A percentile compares a stretch with the other conserved stretches of the same genome.
These are phyloP conservation scores for Heliocidaris tuberculata DNA, from an alignment of 35 echinoderm and acorn worm species.

Conservation along the genomic window DNA sequence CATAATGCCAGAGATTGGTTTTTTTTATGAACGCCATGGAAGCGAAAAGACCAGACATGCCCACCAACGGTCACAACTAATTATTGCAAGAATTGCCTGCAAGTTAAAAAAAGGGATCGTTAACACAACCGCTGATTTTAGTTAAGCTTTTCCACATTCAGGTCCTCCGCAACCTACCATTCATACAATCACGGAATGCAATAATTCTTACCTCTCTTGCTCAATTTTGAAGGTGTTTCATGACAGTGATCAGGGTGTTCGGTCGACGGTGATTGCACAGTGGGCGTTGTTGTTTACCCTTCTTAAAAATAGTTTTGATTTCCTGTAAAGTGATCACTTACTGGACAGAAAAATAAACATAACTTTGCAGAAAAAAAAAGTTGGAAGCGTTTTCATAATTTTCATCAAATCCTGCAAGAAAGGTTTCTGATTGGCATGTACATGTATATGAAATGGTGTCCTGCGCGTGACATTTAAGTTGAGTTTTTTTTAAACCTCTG, in stretches of 20 bases:
- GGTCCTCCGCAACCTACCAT: not conserved
- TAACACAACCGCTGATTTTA: not conserved
- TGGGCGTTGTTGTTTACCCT: no score
- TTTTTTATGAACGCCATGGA: no score
- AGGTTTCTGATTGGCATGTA: no score
- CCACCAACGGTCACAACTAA: not conserved
- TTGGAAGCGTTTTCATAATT: no score
- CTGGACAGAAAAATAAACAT: no score
- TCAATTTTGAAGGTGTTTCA: not conserved
- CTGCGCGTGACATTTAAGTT: no score
- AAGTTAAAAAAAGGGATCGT: not conserved
- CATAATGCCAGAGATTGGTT: not conserved
- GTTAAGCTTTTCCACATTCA: not conserved
- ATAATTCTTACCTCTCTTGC: not conserved
- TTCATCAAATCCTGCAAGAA: no score
- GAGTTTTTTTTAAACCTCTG: no score
- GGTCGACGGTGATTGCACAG: not conserved
- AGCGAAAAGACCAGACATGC: not conserved
- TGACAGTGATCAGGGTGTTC: not conserved
- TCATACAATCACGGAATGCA: not conserved
- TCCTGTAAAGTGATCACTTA: no score
- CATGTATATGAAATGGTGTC: no score
- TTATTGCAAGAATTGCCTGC: not conserved
- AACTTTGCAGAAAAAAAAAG: no score
- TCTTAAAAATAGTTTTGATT: no score